A percentile compares a stretch with the other conserved stretches of the same genome.
Conservation (phyloP, 1,140 invertebrate species). For the Drosophila sulfurigaster region DNA sequence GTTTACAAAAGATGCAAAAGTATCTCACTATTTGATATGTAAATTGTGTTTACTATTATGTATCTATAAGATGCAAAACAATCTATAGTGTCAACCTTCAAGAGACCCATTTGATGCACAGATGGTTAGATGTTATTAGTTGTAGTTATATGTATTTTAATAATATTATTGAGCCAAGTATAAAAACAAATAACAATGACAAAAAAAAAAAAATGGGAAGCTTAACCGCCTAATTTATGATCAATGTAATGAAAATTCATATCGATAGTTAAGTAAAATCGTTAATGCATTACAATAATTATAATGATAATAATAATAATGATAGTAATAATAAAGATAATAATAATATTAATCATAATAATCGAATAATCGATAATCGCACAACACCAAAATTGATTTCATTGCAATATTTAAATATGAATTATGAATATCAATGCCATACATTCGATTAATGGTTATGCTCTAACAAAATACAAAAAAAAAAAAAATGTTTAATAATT, state of each 20-base stretch:
- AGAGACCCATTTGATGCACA: too few relatives aligned
- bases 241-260: conserved; percentile 40
- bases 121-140: conserved; percentile 4
- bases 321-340: conserved; percentile 21
- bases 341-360: conserved; percentile 23
- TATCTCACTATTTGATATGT: too few relatives aligned
- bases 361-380: conserved; percentile 37
- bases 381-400: conserved; percentile 67
- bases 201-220: conserved; percentile 56
- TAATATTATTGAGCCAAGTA: conserved; percentile 72
- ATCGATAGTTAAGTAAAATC: conserved; percentile 40
- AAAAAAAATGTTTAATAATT: conserved; percentile 28
- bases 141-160: conserved; percentile 50
- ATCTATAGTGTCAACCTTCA: too few relatives aligned
- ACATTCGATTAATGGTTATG: conserved; percentile 17
- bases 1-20: too few relatives aligned
- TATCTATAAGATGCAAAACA: too few relatives aligned
- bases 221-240: conserved; percentile 48
- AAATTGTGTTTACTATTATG: too few relatives aligned
- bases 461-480: conserved; percentile 39
- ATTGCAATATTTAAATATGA: conserved; percentile 29
- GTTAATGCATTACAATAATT: conserved; percentile 30
- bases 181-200: conserved; percentile 80
- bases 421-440: conserved; percentile 36
- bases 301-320: conserved; percentile 26